Conservation (phyloP, 1,140 invertebrate genomes). For the Macrosteles quadrilineatus region DNA sequence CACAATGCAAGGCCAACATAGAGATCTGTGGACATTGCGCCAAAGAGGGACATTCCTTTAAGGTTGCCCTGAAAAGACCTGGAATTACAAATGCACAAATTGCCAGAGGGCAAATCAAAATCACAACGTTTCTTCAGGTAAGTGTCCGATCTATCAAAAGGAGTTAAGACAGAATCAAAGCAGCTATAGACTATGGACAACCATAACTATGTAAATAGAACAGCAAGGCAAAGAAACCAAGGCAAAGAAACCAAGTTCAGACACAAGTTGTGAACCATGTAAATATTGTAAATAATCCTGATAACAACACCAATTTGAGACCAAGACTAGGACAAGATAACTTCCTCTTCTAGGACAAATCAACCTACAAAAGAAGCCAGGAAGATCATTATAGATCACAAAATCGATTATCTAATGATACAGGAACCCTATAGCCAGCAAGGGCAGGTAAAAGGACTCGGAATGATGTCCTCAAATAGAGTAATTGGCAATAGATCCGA, state of each 20-base stretch:
- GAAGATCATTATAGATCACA: not conserved
- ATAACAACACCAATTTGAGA: no score
- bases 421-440: not conserved
- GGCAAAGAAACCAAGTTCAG: not conserved
- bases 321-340: no score
- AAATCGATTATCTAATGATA: not conserved
- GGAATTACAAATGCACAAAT: no score
- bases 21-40: no score
- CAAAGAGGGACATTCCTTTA: no score
- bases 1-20: no score
- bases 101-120: not conserved
- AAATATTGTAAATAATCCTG: no score
- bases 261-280: no score
- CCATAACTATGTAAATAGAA: not conserved
- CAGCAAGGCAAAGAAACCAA: not conserved
- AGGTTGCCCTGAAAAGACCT: no score
- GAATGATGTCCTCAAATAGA: not conserved
- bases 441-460: not conserved
- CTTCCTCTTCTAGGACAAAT: not conserved
- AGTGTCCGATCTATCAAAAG: not conserved
- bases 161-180: not conserved
- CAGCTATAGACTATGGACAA: not conserved
- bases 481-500: not conserved
- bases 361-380: not conserved
- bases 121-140: not conserved